phyloP scores from a whole-genome alignment of 2,888 invertebrate genomes.

The Cyaniris semiargus region DNA sequence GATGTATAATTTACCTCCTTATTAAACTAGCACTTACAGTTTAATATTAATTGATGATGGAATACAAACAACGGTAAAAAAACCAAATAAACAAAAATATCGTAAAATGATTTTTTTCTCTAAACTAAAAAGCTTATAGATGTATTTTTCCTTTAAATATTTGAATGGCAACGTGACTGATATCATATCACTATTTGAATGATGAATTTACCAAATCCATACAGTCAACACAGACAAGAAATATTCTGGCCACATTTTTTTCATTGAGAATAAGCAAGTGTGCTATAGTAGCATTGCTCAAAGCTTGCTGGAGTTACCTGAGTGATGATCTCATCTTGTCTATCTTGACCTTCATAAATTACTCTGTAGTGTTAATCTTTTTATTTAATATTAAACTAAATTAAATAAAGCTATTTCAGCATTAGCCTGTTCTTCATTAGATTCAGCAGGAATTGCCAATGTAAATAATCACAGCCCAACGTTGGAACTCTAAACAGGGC shows the following conservation, averaged over 20 bases:
- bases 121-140: conserved; percentile 22
- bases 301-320: background rate
- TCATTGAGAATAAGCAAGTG: background rate
- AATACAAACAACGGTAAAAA: conserved; percentile 34
- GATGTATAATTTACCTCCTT: conserved; percentile 50
- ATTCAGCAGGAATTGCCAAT: conserved; percentile 5
- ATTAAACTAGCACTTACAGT: conserved; percentile 55
- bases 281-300: background rate
- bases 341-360: background rate
- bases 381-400: conserved; percentile 20
- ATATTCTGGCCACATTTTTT: background rate
- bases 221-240: background rate
- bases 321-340: background rate
- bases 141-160: conserved; percentile 28
- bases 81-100: conserved; percentile 36
- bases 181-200: background rate
- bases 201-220: background rate
- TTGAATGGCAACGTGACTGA: background rate
- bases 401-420: conserved; percentile 24
- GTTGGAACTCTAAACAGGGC: conserved; percentile 6
- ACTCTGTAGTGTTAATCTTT: conserved; percentile 11
- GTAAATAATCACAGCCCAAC: conserved; percentile 17
- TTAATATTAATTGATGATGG: conserved; percentile 39
- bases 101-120: conserved; percentile 23
- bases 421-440: conserved; percentile 12